Base-by-base conservation (phyloP, 1,140 invertebrate genomes). In the Meteorus sp. region DNA sequence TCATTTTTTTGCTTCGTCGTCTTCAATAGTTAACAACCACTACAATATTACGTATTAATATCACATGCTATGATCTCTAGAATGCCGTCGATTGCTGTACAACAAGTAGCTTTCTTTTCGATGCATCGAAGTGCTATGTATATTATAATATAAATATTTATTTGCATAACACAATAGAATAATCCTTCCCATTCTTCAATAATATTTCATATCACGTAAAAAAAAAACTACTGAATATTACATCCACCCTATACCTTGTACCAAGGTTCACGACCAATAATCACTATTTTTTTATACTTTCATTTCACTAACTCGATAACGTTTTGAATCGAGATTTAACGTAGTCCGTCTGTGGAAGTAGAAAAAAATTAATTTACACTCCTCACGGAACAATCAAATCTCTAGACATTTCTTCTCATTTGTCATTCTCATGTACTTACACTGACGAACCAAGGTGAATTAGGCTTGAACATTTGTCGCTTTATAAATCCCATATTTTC, bases 391-490 rank as follows among this genome's bases (percentile, higher is more conserved):
- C n/a, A n/a, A n/a, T n/a, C n/a, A n/a, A n/a, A n/a, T n/a, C n/a
- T n/a, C n/a, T n/a, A n/a, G n/a, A n/a, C n/a, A n/a, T n/a, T n/a
- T n/a, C n/a, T n/a, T n/a, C n/a, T n/a, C 25, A 15, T 47, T 51
- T 47, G 11, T 47, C 11, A 35, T 31, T 41, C 0, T 19, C 19
- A 9, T 13, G 31, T 65, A 85, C 87, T 81, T 82, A 95, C 92
- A 48, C 86, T 85, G 54, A 90, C 89, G 84, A 95, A 96, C 93
- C 93, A 96, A 64, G 83, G 88, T 0, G 86, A 85, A 56, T 88
- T 83, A 1, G 87, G 85, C 71, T 77, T 86, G 68, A 94, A 97
- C 59, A 94, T 86, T 25, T 85, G 56, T 56, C 81, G 82, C 9
- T 83, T 77, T 3, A 93, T 56, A 19, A 89, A 85, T 0, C 83